Evolutionary conservation across 2,888 invertebrate genomes (phyloP), one percentile per base, ranked within the genome.

Genomic region (Tolmerus cingulatus): DNA sequence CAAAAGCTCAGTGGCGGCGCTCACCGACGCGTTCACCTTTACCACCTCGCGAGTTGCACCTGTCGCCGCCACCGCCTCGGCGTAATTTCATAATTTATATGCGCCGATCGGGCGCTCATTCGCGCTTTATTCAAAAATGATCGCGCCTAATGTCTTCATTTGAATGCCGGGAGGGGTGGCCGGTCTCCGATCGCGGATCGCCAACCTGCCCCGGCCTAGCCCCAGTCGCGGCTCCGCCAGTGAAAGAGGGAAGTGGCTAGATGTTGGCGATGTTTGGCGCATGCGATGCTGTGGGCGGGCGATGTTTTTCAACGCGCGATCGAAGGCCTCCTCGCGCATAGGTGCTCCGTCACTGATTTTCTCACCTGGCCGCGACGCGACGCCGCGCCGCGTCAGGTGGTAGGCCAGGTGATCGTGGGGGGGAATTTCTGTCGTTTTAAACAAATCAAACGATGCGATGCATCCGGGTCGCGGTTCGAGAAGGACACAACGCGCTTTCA

Each of bases 11-110:
- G 34, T 30, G 30, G 81, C 34, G n/a, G n/a, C n/a, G n/a, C n/a
- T n/a, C 14, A 55, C 4, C 46, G 14, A 81, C 55, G 81, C 55
- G n/a, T 81, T 81, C 81, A 51, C 55, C 81, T 81, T 14, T 51
- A 30, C 51, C 81, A 81, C 30, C 51, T 16, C 30, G 51, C 30
- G 8, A 27, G 43, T 2, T 46, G 43, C 43, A 16, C 14, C 43
- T 46, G 43, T 2, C 2, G n/a, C 66, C 27, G 66, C 66, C 66
- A 27, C 66, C 27, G 23, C 43, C 43, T 16, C 66, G 66, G 12
- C 8, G 34, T 55, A 81, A 81, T 81, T 81, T 81, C 55, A 81
- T 81, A 81, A 81, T 81, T 81, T 81, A 81, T 81, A 81, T 81
- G 51, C 81, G 23, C 16, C 81, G 55, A 55, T 81, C 34, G 27